These are phyloP conservation scores for Cryptotis parvus DNA, from an alignment of 2,113 vertebrate genomes.

Conservation along the genomic window DNA sequence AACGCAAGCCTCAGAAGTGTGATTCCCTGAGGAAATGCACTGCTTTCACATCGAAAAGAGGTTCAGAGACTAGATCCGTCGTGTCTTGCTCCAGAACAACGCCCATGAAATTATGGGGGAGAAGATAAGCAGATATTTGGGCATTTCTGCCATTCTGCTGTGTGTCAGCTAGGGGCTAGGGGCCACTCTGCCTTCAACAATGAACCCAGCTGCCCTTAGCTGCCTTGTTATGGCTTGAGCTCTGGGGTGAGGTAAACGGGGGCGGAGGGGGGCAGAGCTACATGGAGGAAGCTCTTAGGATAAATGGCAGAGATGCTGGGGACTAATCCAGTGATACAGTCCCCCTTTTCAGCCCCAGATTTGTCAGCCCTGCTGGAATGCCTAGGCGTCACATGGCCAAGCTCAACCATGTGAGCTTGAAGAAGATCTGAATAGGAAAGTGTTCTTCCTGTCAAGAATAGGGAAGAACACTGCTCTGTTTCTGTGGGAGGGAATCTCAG, in stretches of 20 bases:
- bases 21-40: background rate
- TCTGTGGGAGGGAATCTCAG: no score
- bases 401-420: no score
- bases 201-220: background rate
- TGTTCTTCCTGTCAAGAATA: no score
- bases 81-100: background rate
- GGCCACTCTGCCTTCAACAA: background rate
- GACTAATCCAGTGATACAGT: background rate
- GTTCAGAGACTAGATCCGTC: background rate
- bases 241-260: background rate
- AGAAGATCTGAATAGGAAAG: no score
- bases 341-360: background rate
- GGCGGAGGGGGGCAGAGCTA: no score
- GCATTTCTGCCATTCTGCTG: background rate
- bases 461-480: background rate
- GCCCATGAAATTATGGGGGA: rapidly evolving
- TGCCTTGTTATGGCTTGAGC: background rate
- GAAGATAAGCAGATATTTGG: background rate
- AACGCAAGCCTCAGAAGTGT: background rate
- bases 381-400: background rate
- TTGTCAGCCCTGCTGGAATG: background rate
- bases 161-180: background rate
- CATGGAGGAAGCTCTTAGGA: rapidly evolving
- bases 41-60: background rate
- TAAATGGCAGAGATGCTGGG: no score